Conservation (phyloP, 2,113 vertebrate genomes). For the Neodontobutis hainanensis region DNA sequence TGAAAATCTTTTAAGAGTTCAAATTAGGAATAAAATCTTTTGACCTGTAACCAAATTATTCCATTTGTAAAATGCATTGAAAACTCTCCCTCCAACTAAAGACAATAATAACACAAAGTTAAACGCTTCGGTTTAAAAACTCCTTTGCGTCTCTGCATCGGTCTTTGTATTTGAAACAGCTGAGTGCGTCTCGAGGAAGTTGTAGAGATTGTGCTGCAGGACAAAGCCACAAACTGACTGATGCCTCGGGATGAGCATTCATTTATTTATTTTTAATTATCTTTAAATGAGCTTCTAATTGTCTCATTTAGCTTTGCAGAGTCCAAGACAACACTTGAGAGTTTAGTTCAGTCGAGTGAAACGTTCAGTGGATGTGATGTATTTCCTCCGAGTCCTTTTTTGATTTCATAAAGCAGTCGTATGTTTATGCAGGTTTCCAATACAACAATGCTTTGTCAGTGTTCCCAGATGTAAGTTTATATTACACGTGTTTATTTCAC, state of each 20-base stretch:
- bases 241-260: background rate
- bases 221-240: background rate
- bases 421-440: too few relatives aligned
- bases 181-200: background rate
- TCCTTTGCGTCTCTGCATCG: background rate
- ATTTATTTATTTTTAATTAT: slow-evolving; percentile 15
- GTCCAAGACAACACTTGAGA: background rate
- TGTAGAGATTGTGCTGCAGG: background rate
- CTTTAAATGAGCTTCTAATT: slow-evolving; percentile 13
- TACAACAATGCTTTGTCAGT: too few relatives aligned
- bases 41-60: too few relatives aligned
- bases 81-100: too few relatives aligned
- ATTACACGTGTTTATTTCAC: too few relatives aligned
- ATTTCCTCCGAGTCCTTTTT: background rate
- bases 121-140: background rate
- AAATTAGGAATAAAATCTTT: too few relatives aligned
- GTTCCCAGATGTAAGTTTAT: too few relatives aligned
- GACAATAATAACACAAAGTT: too few relatives aligned
- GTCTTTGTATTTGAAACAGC: background rate
- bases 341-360: slow-evolving; percentile 3
- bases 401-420: background rate
- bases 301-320: slow-evolving; percentile 1
- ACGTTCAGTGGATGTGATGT: background rate
- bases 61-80: too few relatives aligned
- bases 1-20: too few relatives aligned